Evolutionary conservation across 1,140 invertebrate species (phyloP).

Genomic region (Drosophila ohnishii): DNA sequence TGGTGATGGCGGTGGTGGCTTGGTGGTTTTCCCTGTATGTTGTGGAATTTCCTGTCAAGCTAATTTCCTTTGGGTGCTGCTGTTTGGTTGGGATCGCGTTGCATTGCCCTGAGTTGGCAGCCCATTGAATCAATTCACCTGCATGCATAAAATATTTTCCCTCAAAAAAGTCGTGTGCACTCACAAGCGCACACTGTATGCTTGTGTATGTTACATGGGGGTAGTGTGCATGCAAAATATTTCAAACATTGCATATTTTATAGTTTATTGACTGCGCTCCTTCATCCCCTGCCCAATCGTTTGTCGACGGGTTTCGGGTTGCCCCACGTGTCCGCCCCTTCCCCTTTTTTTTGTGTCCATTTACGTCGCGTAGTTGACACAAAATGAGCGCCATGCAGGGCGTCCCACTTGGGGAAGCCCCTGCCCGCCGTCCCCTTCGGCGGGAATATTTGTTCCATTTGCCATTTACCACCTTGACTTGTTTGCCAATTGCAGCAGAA

Average conservation of each 20-base stretch:
- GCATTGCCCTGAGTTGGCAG: conserved; percentile 48
- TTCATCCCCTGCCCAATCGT: conserved; percentile 10
- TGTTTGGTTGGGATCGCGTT: conserved; percentile 48
- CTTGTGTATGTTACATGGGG: conserved; percentile 2
- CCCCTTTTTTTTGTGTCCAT: conserved; percentile 30
- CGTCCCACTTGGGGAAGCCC: conserved; percentile 46
- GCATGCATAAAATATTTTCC: conserved; percentile 78
- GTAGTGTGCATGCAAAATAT: conserved; percentile 52
- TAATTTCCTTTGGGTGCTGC: conserved; percentile 79
- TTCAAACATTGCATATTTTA: conserved; percentile 81
- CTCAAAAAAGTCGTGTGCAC: conserved; percentile 37
- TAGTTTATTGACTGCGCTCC: conserved; percentile 74
- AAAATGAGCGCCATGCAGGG: conserved; percentile 66
- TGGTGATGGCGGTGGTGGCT: conserved; percentile 23
- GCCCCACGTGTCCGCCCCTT: neutral
- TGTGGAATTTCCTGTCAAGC: conserved; percentile 80
- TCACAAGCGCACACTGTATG: conserved; percentile 6
- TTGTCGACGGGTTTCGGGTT: conserved; percentile 3
- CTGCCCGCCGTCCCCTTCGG: neutral
- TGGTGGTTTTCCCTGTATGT: conserved; percentile 55
- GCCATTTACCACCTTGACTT: conserved; percentile 77
- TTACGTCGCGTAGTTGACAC: conserved; percentile 68
- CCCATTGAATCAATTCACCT: conserved; percentile 79
- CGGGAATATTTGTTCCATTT: conserved; percentile 49
- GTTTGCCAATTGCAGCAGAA: conserved; percentile 70